Conservation (phyloP, 2,888 invertebrate genomes). For the Hipparchia semele region DNA sequence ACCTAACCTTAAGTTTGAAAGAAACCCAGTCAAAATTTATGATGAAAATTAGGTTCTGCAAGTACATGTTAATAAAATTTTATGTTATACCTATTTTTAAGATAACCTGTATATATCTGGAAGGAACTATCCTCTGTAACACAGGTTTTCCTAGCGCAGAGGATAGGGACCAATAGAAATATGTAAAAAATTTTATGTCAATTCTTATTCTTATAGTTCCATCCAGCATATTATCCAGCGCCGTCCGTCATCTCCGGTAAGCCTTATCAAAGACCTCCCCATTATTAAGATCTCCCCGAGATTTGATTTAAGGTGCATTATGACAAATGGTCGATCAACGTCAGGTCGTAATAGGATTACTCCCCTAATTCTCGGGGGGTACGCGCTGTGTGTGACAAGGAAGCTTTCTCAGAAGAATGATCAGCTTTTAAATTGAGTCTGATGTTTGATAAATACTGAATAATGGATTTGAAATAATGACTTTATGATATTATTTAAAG, state of each 20-base stretch:
- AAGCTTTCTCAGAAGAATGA: constrained; percentile 48
- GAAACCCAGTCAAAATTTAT: too few species aligned
- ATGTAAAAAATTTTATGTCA: too few species aligned
- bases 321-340: constrained; percentile 62
- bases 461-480: constrained; percentile 22
- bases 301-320: constrained; percentile 40
- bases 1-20: too few species aligned
- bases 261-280: constrained; percentile 10
- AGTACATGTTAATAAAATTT: too few species aligned
- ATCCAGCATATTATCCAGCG: neutral
- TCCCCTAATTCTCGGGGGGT: constrained; percentile 47
- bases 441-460: constrained; percentile 35
- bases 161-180: too few species aligned
- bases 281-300: constrained; percentile 19
- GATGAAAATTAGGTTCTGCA: too few species aligned
- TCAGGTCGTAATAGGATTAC: constrained; percentile 63
- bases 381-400: constrained; percentile 48
- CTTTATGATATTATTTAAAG: constrained; percentile 7
- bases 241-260: neutral
- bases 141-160: too few species aligned
- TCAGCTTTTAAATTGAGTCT: constrained; percentile 42
- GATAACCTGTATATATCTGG: too few species aligned
- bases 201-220: neutral
- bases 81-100: too few species aligned
- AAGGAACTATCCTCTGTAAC: too few species aligned